A percentile compares a stretch with the other conserved stretches of the same genome.
These are phyloP conservation scores for Ochotona princeps DNA, from an alignment of 2,113 vertebrate genomes.

Conservation along the genomic window DNA sequence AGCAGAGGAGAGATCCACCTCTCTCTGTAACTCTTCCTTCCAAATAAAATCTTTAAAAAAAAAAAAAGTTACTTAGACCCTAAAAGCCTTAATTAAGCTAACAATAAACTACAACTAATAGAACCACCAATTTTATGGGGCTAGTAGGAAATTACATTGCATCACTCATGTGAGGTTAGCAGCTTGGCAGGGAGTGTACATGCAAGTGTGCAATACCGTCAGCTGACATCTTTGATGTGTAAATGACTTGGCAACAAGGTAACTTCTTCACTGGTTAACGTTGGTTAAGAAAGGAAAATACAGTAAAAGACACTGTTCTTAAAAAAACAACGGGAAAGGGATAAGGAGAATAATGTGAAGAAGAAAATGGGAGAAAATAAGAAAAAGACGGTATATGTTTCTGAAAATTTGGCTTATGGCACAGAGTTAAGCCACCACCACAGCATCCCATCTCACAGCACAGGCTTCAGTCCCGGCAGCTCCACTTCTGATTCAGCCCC, in stretches of 20 bases:
- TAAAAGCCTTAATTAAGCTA: neutral
- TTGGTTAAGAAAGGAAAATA: neutral
- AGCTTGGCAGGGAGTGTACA: neutral
- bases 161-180: neutral
- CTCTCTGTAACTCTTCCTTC: too few relatives aligned
- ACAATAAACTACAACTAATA: neutral
- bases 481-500: too few relatives aligned
- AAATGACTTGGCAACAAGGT: neutral
- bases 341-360: neutral
- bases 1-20: too few relatives aligned
- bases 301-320: neutral
- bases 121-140: neutral
- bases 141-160: neutral
- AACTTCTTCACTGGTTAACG: neutral
- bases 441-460: too few relatives aligned
- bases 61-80: neutral
- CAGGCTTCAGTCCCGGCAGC: too few relatives aligned
- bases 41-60: too few relatives aligned
- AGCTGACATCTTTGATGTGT: neutral
- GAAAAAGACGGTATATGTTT: neutral
- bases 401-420: neutral
- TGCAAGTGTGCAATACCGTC: neutral
- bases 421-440: too few relatives aligned
- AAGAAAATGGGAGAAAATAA: neutral
- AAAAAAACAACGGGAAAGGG: neutral